Evolutionary conservation across 2,888 invertebrate species (phyloP), one percentile per base, ranked within the genome.

Genomic region (Oscheius sp.): DNA sequence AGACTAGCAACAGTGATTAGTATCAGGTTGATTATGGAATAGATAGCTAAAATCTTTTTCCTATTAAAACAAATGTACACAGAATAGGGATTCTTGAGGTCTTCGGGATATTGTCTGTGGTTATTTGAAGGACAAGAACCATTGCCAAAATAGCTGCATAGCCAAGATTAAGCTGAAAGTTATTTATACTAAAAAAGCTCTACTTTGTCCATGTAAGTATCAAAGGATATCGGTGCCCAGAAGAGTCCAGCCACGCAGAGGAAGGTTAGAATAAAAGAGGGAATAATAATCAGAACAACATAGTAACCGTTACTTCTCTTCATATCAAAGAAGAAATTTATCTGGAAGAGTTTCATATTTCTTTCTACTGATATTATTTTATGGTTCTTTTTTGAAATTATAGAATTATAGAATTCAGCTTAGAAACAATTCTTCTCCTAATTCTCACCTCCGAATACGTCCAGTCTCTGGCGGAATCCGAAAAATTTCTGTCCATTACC

Each of bases 111-210:
- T 38, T 59, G 28, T 63, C 63, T 14, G 63, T 63, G 17, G 63
- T 63, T 1, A 63, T 63, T 50, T 63, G 63, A 32, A 63, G 49
- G 12, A 63, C 44, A 17, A 63, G 20, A 32, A 63, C 50, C 63
- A 50, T 63, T 8, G 63, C 32, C 5, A 63, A 26, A 12, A 63
- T 63, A 9, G 63, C 63, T 8, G 63, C 49, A 38, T 50, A 63
- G 9, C 63, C 63, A 17, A 63, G 28, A 50, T 50, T 63, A 20
- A 63, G 36, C 63, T 63, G 63, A 20, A 62, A 61, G 3, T 4
- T n/a, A n/a, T n/a, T 24, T 47, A 22, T 24, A 47, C 3, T 47
- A 47, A 3, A 24, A 4, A 2, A 47, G 22, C 22, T 12, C 5
- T 2, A 63, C 63, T 26, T 63, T 63, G 17, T 63, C 63, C 26